Percentiles rank a stretch among this genome's conserved stretches.
These are phyloP conservation scores for Teleogryllus oceanicus DNA, from an alignment of 2,888 invertebrate species.

Conservation along the genomic window DNA sequence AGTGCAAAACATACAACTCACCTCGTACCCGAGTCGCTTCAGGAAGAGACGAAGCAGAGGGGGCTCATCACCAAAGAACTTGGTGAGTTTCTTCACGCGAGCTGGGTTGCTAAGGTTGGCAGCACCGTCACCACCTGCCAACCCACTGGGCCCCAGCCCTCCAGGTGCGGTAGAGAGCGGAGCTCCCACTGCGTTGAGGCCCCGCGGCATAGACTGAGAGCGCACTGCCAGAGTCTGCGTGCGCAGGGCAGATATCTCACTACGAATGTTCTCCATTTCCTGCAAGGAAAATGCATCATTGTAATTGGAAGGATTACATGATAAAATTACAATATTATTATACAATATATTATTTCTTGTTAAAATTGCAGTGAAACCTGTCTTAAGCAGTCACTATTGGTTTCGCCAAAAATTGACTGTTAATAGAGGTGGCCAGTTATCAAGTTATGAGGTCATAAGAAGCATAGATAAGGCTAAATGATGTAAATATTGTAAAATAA, in stretches of 20 bases:
- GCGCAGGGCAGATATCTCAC: constrained; percentile 73
- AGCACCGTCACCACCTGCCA: constrained; percentile 24
- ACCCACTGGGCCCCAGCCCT: constrained; percentile 50
- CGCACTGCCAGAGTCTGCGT: constrained; percentile 61
- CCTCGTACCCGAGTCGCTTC: constrained; percentile 89
- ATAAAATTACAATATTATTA: no score
- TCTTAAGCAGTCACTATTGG: no score
- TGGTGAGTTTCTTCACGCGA: constrained; percentile 81
- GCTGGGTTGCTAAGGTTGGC: constrained; percentile 80
- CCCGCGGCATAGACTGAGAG: constrained; percentile 63
- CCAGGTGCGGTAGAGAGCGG: constrained; percentile 41
- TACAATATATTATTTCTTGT: no score
- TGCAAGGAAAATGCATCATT: constrained; percentile 45
- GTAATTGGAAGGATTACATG: no score
- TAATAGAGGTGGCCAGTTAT: no score
- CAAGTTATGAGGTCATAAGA: no score
- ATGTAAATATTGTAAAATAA: no score
- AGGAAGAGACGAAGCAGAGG: constrained; percentile 84
- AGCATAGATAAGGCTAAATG: no score
- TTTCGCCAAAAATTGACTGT: no score
- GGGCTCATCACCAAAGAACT: constrained; percentile 92
- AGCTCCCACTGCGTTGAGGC: constrained; percentile 37
- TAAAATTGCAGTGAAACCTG: no score
- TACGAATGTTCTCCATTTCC: constrained; percentile 82
- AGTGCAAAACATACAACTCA: constrained; percentile 43